Evolutionary conservation across 1,140 invertebrate species (phyloP).

Genomic region (Mercenaria mercenaria): DNA sequence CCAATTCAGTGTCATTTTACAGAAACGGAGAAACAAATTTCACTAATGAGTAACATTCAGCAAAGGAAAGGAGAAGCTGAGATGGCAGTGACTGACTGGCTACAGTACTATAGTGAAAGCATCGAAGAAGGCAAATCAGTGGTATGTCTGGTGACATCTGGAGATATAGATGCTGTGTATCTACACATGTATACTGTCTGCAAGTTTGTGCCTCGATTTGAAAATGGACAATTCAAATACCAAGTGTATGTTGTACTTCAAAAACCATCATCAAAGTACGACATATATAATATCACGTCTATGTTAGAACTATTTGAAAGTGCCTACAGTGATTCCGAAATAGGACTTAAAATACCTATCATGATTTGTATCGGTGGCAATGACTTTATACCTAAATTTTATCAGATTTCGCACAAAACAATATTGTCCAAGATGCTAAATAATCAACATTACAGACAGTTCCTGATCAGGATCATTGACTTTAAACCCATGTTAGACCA

Average conservation of each 20-base stretch:
- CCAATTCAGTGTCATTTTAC: background rate
- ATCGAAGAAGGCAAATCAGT: background rate
- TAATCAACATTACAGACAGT: background rate
- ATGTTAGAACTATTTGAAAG: background rate
- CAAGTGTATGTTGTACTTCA: slow-evolving; percentile 12
- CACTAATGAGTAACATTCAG: background rate
- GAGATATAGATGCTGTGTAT: slow-evolving; percentile 21
- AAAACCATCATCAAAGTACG: background rate
- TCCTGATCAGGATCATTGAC: background rate
- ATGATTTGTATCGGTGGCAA: background rate
- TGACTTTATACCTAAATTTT: slow-evolving; percentile 20
- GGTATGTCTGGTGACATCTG: background rate
- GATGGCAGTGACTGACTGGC: slow-evolving; percentile 15
- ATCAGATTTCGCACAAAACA: slow-evolving; percentile 8
- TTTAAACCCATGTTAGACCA: background rate
- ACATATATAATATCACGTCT: background rate
- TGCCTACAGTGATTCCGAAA: background rate
- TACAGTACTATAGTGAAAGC: background rate
- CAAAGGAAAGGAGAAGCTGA: slow-evolving; percentile 24
- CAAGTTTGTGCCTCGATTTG: background rate
- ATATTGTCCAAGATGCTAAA: background rate
- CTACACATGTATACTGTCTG: background rate
- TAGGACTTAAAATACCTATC: background rate
- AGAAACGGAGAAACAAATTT: background rate
- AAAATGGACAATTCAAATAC: background rate